Evolutionary conservation across 2,797 vertebrate genomes (phyloP), one percentile per base, ranked within the genome.

Genomic region (Tachyglossus aculeatus): DNA sequence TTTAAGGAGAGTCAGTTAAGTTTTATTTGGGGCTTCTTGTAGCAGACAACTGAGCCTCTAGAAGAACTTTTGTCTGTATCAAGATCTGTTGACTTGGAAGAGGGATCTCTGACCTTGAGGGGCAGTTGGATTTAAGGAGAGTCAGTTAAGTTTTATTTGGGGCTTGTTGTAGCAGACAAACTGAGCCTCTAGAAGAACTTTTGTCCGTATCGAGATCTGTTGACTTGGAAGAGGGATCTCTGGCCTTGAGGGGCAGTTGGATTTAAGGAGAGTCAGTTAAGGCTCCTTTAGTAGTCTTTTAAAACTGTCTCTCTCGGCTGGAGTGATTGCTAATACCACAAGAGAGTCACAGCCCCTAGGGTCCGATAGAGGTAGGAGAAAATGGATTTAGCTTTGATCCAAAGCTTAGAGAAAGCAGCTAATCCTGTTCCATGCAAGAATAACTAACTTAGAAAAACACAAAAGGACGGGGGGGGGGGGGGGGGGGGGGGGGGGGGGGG

Each of bases 361-460:
- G 14, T 69, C 56, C 60, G 22, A 64, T 56, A 61, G 38, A 71
- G 4, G 5, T 72, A 53, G 57, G 51, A 75, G 81, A 76, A 55
- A 68, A 18, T 34, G 51, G 34, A 38, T 45, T 37, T 2, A 57
- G 65, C 37, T 63, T 39, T 24, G 21, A 29, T 59, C 56, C 33
- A 36, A 27, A 13, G 32, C 40, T 68, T 54, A 67, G 63, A 74
- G 67, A 82, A 77, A 81, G 78, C 77, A 80, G 70, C 62, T 21
- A n/a, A 34, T 68, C 61, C 19, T 41, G 22, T 2, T 45, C 66
- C 82, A 73, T 71, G 12, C 15, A 81, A 83, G 76, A 80, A 56
- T 80, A 83, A 58, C 74, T 64, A 25, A 45, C 64, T 78, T 83
- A 57, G 62, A 76, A 81, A 85, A n/a, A n/a, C n/a, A 87, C 78